Evolutionary conservation across 2,888 invertebrate genomes (phyloP).

Genomic region (Apeira syringaria): DNA sequence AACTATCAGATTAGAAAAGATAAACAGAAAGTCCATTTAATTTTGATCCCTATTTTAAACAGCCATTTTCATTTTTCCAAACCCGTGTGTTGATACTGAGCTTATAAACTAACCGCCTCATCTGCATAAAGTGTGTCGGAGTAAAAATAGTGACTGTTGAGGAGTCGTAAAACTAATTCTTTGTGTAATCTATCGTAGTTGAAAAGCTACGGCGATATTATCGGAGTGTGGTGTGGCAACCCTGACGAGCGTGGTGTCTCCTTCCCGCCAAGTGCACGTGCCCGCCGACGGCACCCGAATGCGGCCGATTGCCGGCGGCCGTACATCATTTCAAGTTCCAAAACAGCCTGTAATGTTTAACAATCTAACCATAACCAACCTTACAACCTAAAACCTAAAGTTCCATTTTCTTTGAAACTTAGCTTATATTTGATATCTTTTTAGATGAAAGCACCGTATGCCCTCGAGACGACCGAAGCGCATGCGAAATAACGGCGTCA

Average conservation of each 20-base stretch:
- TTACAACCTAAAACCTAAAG: fast-evolving
- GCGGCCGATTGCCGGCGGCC: constrained; percentile 61
- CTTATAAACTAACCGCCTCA: constrained; percentile 25
- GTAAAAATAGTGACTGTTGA: constrained; percentile 34
- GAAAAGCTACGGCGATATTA: constrained; percentile 37
- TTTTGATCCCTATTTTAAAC: constrained; percentile 15
- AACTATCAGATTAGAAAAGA: too few relatives aligned
- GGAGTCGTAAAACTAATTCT: constrained; percentile 40
- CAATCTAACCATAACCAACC: constrained; percentile 16
- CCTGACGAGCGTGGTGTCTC: constrained; percentile 50
- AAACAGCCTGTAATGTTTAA: constrained; percentile 25
- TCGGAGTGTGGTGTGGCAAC: constrained; percentile 41
- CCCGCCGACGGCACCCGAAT: constrained; percentile 70
- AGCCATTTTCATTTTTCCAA: constrained; percentile 10
- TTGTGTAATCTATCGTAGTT: constrained; percentile 27
- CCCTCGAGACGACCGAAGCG: constrained; percentile 73
- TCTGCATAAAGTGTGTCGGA: constrained; percentile 28
- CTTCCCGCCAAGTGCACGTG: constrained; percentile 68
- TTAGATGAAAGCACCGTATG: constrained; percentile 39
- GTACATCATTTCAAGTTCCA: constrained; percentile 34
- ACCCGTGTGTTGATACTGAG: constrained; percentile 15
- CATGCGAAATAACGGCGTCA: constrained; percentile 62
- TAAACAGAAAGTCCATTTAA: too few relatives aligned
- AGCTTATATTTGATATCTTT: constrained; percentile 31
- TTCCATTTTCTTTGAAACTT: constrained; percentile 13